These are phyloP conservation scores for Barnardius zonarius DNA, from an alignment of 2,113 vertebrate species.

Conservation along the genomic window DNA sequence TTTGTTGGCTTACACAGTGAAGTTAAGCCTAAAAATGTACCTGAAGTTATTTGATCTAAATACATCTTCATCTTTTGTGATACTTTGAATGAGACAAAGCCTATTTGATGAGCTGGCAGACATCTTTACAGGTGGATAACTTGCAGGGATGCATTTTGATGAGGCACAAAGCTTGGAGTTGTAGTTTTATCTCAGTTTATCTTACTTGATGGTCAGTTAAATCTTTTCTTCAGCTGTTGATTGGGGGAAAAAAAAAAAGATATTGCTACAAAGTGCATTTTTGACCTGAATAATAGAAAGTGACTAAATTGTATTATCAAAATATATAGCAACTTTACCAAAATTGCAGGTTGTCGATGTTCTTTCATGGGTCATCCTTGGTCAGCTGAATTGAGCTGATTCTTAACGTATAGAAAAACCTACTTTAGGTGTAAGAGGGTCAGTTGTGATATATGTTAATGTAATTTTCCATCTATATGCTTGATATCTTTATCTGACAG, in stretches of 20 bases:
- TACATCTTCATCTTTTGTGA: not conserved
- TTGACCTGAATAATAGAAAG: not conserved
- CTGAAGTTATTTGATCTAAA: not conserved
- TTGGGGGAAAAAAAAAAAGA: not conserved
- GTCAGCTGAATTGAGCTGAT: not conserved
- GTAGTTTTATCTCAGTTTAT: not conserved
- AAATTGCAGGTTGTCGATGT: not conserved
- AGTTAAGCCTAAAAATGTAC: not conserved
- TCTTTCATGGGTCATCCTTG: not conserved
- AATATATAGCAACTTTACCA: not conserved
- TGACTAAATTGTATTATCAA: not conserved
- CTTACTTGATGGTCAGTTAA: not conserved
- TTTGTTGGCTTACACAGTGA: not conserved
- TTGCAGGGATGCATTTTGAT: not conserved
- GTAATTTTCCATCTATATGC: not conserved
- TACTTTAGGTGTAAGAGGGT: not conserved
- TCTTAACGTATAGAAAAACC: not conserved
- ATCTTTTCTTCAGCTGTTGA: not conserved
- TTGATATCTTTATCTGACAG: not conserved
- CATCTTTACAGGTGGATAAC: not conserved
- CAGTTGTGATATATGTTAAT: not conserved
- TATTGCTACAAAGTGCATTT: not conserved
- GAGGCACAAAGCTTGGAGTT: not conserved
- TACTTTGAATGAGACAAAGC: not conserved
- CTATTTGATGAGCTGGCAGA: not conserved